Evolutionary conservation across 2,888 invertebrate species (phyloP).

Genomic region (Lysandra coridon): DNA sequence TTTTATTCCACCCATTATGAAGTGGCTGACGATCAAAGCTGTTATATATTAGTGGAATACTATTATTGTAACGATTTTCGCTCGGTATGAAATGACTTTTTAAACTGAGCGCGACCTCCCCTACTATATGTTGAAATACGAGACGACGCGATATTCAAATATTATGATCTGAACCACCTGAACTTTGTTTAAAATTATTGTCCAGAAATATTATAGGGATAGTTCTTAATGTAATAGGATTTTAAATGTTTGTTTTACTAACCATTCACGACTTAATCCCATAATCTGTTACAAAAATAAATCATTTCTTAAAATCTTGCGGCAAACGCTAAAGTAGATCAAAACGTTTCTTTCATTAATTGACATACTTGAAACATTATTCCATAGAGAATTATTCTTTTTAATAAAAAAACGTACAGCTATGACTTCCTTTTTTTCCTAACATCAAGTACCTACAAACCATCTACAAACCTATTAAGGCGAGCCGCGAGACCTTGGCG

Average conservation of each 20-base stretch:
- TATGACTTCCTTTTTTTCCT: neutral
- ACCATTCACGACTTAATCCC: constrained; percentile 54
- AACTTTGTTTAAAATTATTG: neutral
- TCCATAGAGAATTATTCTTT: neutral
- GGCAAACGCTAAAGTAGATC: neutral
- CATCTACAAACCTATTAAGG: no score
- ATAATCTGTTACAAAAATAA: constrained; percentile 41
- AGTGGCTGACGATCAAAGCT: no score
- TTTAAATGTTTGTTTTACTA: constrained; percentile 32
- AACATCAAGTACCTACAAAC: no score
- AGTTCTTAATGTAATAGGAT: no score
- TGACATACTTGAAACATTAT: neutral
- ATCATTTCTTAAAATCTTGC: neutral
- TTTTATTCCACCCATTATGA: no score
- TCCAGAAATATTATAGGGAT: neutral
- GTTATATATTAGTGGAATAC: no score
- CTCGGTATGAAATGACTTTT: no score
- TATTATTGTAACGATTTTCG: no score
- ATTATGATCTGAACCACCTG: neutral
- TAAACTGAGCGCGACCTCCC: no score
- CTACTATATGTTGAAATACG: neutral
- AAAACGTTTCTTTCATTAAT: neutral
- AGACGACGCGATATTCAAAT: neutral
- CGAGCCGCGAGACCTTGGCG: no score
- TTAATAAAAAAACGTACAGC: neutral